Evolutionary conservation across 2,113 vertebrate genomes (phyloP), one percentile per base, ranked within the genome.

Genomic region (Callipepla californica): DNA sequence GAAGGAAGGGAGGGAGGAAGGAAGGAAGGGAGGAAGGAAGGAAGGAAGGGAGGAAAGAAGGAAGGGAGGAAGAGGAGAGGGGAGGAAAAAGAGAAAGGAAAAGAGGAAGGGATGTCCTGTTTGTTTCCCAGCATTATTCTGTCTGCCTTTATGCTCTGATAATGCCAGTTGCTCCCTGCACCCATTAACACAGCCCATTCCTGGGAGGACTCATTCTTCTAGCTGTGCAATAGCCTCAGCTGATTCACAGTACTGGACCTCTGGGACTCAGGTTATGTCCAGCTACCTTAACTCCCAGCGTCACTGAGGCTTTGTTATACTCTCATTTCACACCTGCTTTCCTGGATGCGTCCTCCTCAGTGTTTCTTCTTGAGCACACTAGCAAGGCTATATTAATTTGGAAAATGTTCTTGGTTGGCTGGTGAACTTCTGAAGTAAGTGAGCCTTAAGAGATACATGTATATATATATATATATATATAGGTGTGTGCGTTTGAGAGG

Each of bases 371-470:
- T 81, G 6, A 83, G 23, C 44, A 66, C 48, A 26, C n/a, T 66
- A 80, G 26, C 77, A 58, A 76, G 16, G 34, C 28, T 65, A 12
- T 59, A 32, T 73, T 75, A 55, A 77, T 67, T 76, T 87, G 20
- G 20, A 51, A 85, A 22, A 25, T 1, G 1, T 68, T 90, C 2
- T 0, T 80, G 28, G 5, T 25, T 74, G 26, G 21, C 32, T 69
- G 55, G 42, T 76, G 65, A 68, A 59, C 69, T 77, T 87, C 92
- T 82, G 22, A 73, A 66, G 25, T 77, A 38, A 76, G 13, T 18
- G 28, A 90, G 14, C 38, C 23, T 48, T 74, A 70, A 70, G 34
- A 45, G 38, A 19, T 42, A 9, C 58, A 44, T 69, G n/a, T 61
- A 26, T 32, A 36, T 36, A 36, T 36, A 8, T n/a, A n/a, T 36